Conservation (phyloP, 2,888 invertebrate species). For the Dryobota labecula region DNA sequence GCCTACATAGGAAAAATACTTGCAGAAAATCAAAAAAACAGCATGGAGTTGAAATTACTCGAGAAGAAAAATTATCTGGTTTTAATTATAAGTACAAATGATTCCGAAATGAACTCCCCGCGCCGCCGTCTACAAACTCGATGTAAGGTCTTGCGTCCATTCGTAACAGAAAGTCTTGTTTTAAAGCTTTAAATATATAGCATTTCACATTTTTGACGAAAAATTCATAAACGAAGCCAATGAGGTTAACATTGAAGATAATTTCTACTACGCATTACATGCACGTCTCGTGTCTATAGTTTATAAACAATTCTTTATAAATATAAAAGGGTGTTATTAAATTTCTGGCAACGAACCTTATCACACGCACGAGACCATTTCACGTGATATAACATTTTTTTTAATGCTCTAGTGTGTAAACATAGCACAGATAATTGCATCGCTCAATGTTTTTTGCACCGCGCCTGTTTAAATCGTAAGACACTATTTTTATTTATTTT, state of each 20-base stretch:
- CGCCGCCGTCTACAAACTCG: too few relatives aligned
- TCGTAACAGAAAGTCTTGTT: slow-evolving; percentile 9
- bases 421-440: slow-evolving; percentile 36
- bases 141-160: neutral
- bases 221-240: slow-evolving; percentile 36
- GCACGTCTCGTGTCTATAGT: slow-evolving; percentile 23
- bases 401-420: slow-evolving; percentile 14
- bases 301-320: slow-evolving; percentile 51
- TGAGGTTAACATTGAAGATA: slow-evolving; percentile 49
- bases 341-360: slow-evolving; percentile 53
- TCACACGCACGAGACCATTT: slow-evolving; percentile 51
- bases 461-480: slow-evolving; percentile 34
- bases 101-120: slow-evolving; percentile 8
- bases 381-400: slow-evolving; percentile 38
- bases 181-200: slow-evolving; percentile 13
- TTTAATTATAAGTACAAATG: slow-evolving; percentile 20
- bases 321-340: slow-evolving; percentile 31
- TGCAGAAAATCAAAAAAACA: too few relatives aligned
- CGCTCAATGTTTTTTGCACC: slow-evolving; percentile 27
- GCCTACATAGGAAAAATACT: too few relatives aligned
- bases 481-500: slow-evolving; percentile 24
- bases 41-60: too few relatives aligned
- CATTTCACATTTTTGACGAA: slow-evolving; percentile 3
- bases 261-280: slow-evolving; percentile 43
- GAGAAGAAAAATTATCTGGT: neutral